Conservation (phyloP, 2,888 invertebrate species). For the Calliphora vomitoria region DNA sequence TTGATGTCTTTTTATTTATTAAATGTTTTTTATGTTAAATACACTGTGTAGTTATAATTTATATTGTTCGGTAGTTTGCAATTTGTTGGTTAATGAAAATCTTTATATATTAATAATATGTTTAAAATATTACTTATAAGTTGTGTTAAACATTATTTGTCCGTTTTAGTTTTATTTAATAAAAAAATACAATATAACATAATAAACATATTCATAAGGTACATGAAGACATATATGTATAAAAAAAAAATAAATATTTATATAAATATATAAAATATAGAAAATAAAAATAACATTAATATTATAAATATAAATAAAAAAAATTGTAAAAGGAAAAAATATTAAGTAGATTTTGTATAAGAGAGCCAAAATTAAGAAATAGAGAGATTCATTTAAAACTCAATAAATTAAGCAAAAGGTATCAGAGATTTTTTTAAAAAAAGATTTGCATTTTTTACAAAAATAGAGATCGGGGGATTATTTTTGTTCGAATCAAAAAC, state of each 20-base stretch:
- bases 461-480: background rate
- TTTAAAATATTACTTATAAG: slow-evolving; percentile 58
- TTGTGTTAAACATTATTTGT: slow-evolving; percentile 68
- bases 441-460: background rate
- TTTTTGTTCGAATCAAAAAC: too few relatives aligned
- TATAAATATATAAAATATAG: slow-evolving; percentile 27
- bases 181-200: slow-evolving; percentile 34
- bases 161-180: slow-evolving; percentile 52
- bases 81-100: slow-evolving; percentile 26
- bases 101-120: slow-evolving; percentile 51
- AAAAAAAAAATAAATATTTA: slow-evolving; percentile 17
- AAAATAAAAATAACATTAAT: background rate
- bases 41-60: slow-evolving; percentile 16
- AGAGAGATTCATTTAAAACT: slow-evolving; percentile 25
- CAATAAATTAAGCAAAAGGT: background rate
- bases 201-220: slow-evolving; percentile 64
- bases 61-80: slow-evolving; percentile 28
- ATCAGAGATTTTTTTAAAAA: background rate
- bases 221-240: slow-evolving; percentile 54
- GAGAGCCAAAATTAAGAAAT: background rate
- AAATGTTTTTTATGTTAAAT: slow-evolving; percentile 8
- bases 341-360: slow-evolving; percentile 33
- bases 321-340: slow-evolving; percentile 21
- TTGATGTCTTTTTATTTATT: slow-evolving; percentile 34
- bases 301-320: background rate